These are phyloP conservation scores for Polypterus senegalus DNA, from an alignment of 2,113 vertebrate genomes.

Conservation along the genomic window DNA sequence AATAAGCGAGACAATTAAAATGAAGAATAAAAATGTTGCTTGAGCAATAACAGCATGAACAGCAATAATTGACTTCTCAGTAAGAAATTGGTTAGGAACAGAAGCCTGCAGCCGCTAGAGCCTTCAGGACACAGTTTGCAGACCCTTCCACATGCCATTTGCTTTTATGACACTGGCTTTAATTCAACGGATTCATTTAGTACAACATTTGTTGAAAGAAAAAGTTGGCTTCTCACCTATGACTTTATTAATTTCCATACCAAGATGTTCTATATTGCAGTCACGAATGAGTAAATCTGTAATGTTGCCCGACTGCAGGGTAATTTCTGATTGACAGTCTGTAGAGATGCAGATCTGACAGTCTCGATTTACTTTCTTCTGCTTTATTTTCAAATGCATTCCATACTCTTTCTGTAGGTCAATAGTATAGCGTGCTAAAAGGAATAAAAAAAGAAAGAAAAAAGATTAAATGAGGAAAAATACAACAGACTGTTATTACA, in stretches of 20 bases:
- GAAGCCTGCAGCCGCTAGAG: too few species aligned
- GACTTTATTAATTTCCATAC: constrained; percentile 51
- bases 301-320: constrained; percentile 39
- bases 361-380: constrained; percentile 21
- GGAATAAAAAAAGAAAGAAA: accelerated
- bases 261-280: constrained; percentile 51
- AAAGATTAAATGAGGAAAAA: neutral
- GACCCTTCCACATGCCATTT: too few species aligned
- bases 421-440: constrained; percentile 47
- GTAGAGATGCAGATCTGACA: constrained; percentile 67
- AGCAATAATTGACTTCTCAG: too few species aligned
- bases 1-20: too few species aligned
- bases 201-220: too few species aligned
- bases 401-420: constrained; percentile 51
- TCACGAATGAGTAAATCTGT: constrained; percentile 70
- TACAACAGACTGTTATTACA: neutral
- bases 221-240: constrained; percentile 46
- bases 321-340: constrained; percentile 42
- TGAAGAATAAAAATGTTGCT: too few species aligned
- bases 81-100: too few species aligned
- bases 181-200: too few species aligned
- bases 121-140: too few species aligned
- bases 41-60: too few species aligned
- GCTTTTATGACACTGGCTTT: too few species aligned
- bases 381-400: constrained; percentile 54